Percentiles rank a stretch among this genome's conserved stretches.
Evolutionary conservation across 1,140 invertebrate genomes (phyloP).

Genomic region (Dendrolimus punctatus): DNA sequence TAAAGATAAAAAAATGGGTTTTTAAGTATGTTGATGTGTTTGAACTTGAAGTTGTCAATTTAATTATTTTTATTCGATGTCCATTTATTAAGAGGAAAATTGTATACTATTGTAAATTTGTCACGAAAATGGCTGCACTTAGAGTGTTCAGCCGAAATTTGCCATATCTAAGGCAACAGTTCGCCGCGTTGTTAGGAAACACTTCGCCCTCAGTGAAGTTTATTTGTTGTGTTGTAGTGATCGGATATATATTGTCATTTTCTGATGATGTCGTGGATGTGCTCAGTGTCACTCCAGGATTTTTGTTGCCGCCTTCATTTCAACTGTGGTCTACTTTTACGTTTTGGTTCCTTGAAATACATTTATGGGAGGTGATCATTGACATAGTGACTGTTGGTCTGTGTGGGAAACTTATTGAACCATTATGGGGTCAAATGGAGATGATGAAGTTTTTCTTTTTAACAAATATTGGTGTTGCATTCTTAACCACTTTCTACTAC

Average conservation of each 20-base stretch:
- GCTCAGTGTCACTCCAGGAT: conserved; percentile 93
- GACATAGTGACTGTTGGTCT: conserved; percentile 93
- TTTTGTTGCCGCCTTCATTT: conserved; percentile 91
- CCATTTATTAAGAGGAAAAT: not conserved
- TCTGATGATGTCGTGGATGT: conserved; percentile 82
- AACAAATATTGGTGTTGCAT: conserved; percentile 90
- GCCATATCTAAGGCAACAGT: conserved; percentile 85
- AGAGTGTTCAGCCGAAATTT: conserved; percentile 83
- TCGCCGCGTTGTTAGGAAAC: conserved; percentile 85
- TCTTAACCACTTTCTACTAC: conserved; percentile 87
- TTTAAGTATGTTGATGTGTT: too few species aligned
- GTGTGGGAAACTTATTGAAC: conserved; percentile 96
- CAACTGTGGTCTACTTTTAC: conserved; percentile 97
- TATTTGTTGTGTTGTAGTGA: conserved; percentile 86
- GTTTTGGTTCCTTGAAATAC: conserved; percentile 94
- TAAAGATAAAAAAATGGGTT: too few species aligned
- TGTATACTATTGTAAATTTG: conserved; percentile 18
- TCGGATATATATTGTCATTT: conserved; percentile 92
- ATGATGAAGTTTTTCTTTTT: conserved; percentile 96
- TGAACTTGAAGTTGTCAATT: too few species aligned
- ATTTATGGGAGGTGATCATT: conserved; percentile 93
- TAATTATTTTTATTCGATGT: too few species aligned
- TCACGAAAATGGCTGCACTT: conserved; percentile 72
- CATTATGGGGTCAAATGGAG: conserved; percentile 95
- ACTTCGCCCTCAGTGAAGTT: conserved; percentile 92